These are phyloP conservation scores for Phanerotoma sp. DNA, from an alignment of 2,888 invertebrate species.

Conservation along the genomic window DNA sequence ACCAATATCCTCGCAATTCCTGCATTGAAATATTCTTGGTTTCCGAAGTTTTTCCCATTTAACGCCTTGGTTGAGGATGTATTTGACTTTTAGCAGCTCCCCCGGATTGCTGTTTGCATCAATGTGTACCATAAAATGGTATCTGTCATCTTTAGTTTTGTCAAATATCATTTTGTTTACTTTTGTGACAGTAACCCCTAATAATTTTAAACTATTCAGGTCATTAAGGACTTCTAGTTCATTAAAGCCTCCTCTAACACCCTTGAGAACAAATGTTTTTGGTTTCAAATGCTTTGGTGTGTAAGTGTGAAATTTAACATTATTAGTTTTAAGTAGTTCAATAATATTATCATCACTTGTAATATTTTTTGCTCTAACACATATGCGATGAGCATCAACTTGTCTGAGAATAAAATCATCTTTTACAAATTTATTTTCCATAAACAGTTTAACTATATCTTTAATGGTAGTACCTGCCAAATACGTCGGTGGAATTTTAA, in stretches of 20 bases:
- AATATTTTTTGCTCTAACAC: neutral
- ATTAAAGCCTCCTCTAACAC: neutral
- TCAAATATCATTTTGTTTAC: neutral
- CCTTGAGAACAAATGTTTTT: constrained; percentile 30
- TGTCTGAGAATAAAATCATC: constrained; percentile 15
- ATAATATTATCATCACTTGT: neutral
- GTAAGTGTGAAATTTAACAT: constrained; percentile 25
- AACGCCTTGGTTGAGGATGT: neutral
- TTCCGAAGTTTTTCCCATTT: constrained; percentile 1
- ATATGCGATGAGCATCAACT: neutral
- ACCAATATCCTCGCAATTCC: constrained; percentile 5
- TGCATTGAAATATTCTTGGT: constrained; percentile 3
- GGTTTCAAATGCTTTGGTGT: constrained; percentile 22
- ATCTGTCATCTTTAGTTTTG: neutral
- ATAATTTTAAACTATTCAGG: too few species aligned
- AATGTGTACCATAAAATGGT: neutral
- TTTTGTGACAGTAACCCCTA: too few species aligned
- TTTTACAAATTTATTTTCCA: neutral
- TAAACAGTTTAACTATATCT: neutral
- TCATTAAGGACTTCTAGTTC: too few species aligned
- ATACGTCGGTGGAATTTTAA: neutral
- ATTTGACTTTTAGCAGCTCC: neutral
- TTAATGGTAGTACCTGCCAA: neutral
- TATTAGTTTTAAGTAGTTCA: neutral
- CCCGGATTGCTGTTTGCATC: neutral